Base-by-base conservation (phyloP, 2,888 invertebrate species). In the Bimastos eiseni region DNA sequence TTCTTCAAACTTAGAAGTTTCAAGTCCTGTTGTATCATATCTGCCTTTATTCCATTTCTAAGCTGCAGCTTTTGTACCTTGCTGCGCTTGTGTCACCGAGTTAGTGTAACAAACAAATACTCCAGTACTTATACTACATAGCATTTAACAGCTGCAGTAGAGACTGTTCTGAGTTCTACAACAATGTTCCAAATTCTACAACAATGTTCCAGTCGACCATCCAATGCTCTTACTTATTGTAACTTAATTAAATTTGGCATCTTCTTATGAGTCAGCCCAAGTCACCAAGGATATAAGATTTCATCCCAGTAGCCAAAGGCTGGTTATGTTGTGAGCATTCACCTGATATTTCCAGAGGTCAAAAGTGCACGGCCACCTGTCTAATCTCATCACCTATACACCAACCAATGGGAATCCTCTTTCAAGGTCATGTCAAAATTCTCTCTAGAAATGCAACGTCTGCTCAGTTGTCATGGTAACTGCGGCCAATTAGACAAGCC, bases 371-470 rank as follows among this genome's bases (percentile, higher is more conserved):
- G 70, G 70, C n/a, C 70, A n/a, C 70, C 70, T 70, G 70, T 13
- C 30, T 70, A 70, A 70, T 70, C 30, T 70, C 70, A 70, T 30
- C 70, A 70, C 30, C 13, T n/a, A n/a, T n/a, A n/a, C 30, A 30
- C 70, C 70, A 70, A n/a, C 8, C 70, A n/a, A n/a, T 70, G n/a
- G n/a, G 70, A n/a, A 70, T 70, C 70, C 70, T n/a, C 70, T 70
- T 70, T 70, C 70, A 70, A n/a, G n/a, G 70, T 13, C 49, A 49
- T 49, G 49, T 49, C 70, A 70, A 70, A 70, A 70, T 70, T 70
- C 70, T 70, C 70, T n/a, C 30, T 70, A 70, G 70, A n/a, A 70
- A 70, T 70, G 70, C 70, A 70, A n/a, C 70, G n/a, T 70, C n/a
- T n/a, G 70, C 70, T n/a, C 70, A 70, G 70, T 70, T 70, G 70